Conservation (phyloP, 2,888 invertebrate species). For the Crocallis elinguaria region DNA sequence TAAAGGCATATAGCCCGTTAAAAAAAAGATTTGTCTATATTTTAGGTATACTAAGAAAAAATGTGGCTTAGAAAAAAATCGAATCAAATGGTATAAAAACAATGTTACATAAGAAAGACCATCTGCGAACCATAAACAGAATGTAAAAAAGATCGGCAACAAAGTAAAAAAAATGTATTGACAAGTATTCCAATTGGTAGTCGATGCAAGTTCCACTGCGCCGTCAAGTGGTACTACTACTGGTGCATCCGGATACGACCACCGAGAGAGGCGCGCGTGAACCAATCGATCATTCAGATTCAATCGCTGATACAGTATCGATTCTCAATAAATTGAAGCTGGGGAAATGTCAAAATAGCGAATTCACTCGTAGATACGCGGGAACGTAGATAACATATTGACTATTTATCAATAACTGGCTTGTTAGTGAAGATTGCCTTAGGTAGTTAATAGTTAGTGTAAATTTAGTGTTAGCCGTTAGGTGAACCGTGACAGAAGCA, state of each 20-base stretch:
- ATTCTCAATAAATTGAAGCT: constrained; percentile 15
- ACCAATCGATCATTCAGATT: constrained; percentile 55
- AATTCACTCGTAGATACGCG: background rate
- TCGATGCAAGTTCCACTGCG: constrained; percentile 7
- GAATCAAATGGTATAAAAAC: too few species aligned
- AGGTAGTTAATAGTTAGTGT: too few species aligned
- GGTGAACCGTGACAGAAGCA: too few species aligned
- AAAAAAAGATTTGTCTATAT: too few species aligned
- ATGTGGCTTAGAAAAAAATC: too few species aligned
- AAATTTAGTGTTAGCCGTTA: too few species aligned
- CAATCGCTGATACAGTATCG: constrained; percentile 42
- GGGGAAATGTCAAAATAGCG: constrained; percentile 6
- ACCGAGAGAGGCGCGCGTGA: constrained; percentile 47
- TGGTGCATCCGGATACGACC: constrained; percentile 38
- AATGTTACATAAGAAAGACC: background rate
- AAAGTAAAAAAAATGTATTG: background rate
- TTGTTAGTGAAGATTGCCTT: background rate
- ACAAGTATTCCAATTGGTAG: background rate
- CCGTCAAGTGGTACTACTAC: constrained; percentile 4
- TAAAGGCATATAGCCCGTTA: too few species aligned
- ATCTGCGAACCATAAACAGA: background rate
- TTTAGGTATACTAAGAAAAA: too few species aligned
- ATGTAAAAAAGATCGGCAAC: background rate
- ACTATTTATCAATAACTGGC: too few species aligned
- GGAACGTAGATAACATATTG: too few species aligned